phyloP scores from a whole-genome alignment of 2,888 invertebrate genomes.

The Tanytarsus gracilentus region DNA sequence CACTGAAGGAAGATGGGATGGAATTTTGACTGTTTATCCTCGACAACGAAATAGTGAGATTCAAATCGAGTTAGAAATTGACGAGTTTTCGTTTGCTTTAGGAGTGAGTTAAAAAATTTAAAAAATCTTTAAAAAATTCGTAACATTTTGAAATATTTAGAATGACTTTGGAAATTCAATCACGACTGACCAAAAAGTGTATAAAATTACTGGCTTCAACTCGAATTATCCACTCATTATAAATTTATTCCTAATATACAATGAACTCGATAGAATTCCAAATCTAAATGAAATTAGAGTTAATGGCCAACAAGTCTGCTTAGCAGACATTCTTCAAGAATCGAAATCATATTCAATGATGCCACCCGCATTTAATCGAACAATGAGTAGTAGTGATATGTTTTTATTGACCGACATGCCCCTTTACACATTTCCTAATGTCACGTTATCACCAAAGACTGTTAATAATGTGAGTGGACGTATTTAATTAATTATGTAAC shows the following conservation, averaged over 20 bases:
- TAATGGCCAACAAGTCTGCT: neutral
- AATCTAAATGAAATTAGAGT: neutral
- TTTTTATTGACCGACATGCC: slow-evolving; percentile 2
- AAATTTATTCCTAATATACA: slow-evolving; percentile 12
- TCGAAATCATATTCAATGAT: neutral
- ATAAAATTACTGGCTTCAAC: neutral
- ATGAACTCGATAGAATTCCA: slow-evolving; percentile 7
- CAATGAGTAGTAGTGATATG: neutral
- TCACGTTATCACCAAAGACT: neutral
- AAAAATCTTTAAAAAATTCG: neutral
- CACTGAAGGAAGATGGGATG: slow-evolving; percentile 2
- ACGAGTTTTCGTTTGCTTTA: neutral
- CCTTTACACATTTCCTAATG: neutral
- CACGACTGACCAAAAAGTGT: neutral
- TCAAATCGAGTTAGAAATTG: slow-evolving; percentile 1
- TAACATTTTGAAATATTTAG: neutral
- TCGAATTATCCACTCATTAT: neutral
- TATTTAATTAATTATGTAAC: too few relatives aligned
- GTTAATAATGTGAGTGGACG: slow-evolving; percentile 2
- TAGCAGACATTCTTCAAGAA: neutral
- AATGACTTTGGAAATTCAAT: slow-evolving; percentile 8
- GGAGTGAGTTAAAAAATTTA: neutral
- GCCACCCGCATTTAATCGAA: neutral
- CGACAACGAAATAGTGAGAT: neutral
- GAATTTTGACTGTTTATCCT: neutral